Evolutionary conservation across 2,113 vertebrate genomes (phyloP).

Genomic region (Vulpes vulpes): DNA sequence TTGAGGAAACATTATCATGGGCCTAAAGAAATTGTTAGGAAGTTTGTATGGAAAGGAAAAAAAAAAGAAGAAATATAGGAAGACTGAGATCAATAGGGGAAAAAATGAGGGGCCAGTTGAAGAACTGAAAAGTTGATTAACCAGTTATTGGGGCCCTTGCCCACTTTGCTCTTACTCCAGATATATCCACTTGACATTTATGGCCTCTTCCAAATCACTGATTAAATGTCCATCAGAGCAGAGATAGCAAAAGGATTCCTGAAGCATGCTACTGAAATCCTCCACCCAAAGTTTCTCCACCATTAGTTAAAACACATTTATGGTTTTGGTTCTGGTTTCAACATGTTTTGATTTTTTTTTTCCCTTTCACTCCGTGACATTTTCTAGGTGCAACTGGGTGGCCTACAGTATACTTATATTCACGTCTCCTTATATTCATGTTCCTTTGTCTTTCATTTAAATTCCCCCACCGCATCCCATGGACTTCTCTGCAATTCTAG

Average conservation of each 20-base stretch:
- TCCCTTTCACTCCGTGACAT: neutral
- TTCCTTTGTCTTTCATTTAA: constrained; percentile 13
- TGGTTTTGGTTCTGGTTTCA: neutral
- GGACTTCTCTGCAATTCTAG: neutral
- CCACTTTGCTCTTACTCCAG: neutral
- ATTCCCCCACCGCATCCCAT: neutral
- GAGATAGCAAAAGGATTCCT: neutral
- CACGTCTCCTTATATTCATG: neutral
- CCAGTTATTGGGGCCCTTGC: neutral
- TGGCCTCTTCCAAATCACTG: neutral
- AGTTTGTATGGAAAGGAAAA: neutral
- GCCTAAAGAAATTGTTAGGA: neutral
- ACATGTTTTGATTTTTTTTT: neutral
- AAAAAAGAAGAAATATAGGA: neutral
- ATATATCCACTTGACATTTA: neutral
- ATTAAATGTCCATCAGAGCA: neutral
- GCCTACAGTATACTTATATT: too few relatives aligned
- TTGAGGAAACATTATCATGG: neutral
- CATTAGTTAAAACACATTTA: neutral
- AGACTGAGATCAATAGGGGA: neutral
- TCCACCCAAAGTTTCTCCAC: neutral
- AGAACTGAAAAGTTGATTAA: neutral
- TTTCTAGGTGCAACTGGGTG: neutral
- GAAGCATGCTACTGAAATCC: neutral
- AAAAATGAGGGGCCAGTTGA: neutral